phyloP scores from a whole-genome alignment of 1,140 invertebrate species.

The Drosophila ananassae region DNA sequence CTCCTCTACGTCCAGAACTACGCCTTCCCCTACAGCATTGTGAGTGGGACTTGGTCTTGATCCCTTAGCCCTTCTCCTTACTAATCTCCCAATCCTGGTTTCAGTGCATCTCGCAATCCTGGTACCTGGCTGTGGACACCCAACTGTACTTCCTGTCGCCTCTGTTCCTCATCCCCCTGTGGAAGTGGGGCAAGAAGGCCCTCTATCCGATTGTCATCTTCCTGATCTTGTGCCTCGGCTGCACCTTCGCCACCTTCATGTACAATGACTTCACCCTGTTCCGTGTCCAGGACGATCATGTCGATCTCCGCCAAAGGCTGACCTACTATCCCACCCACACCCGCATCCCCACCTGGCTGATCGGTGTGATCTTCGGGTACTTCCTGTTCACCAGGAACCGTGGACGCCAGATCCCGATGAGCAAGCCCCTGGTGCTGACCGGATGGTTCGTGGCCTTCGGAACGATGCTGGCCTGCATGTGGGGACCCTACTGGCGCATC shows the following conservation, averaged over 20 bases:
- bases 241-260: slow-evolving; percentile 88
- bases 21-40: slow-evolving; percentile 84
- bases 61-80: not conserved
- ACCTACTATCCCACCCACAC: slow-evolving; percentile 83
- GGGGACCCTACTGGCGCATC: slow-evolving; percentile 86
- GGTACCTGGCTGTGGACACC: slow-evolving; percentile 95
- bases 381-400: slow-evolving; percentile 81
- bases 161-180: slow-evolving; percentile 89
- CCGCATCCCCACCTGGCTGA: slow-evolving; percentile 85
- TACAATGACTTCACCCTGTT: slow-evolving; percentile 85
- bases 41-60: slow-evolving; percentile 27
- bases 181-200: slow-evolving; percentile 87
- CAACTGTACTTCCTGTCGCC: slow-evolving; percentile 93
- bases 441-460: slow-evolving; percentile 84
- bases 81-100: slow-evolving; percentile 14
- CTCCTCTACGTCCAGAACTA: slow-evolving; percentile 94
- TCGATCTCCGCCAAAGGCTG: slow-evolving; percentile 81
- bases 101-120: slow-evolving; percentile 95
- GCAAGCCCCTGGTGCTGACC: slow-evolving; percentile 61
- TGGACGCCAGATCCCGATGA: slow-evolving; percentile 70
- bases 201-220: slow-evolving; percentile 85
- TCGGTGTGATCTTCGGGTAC: slow-evolving; percentile 86
- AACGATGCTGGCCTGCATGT: slow-evolving; percentile 84
- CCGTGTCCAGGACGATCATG: slow-evolving; percentile 74
- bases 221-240: slow-evolving; percentile 85